Evolutionary conservation across 2,888 invertebrate genomes (phyloP), one percentile per base, ranked within the genome.

Genomic region (Stegophylla sp.): DNA sequence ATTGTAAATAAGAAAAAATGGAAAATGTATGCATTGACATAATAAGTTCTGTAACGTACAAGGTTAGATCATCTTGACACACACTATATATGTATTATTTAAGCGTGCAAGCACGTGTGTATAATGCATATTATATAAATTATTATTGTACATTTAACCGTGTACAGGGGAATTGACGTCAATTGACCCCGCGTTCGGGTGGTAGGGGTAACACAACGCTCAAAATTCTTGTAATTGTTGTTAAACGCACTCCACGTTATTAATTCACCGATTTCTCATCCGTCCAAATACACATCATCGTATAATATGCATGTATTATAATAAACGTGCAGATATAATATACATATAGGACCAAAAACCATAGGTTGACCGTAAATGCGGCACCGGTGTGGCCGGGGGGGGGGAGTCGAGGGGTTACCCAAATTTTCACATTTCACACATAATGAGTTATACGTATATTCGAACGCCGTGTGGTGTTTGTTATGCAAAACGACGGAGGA

Each of bases 191-290:
- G 69, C 51, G 4, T n/a, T n/a, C n/a, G n/a, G n/a, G n/a, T n/a
- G n/a, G n/a, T n/a, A n/a, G n/a, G n/a, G 69, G 69, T 34, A 69
- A 53, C 34, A 51, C 69, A 51, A 51, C 69, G 69, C 51, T 69
- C 69, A 51, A 51, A 69, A 51, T 69, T 69, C 51, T 51, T 7
- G 51, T 69, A 72, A 72, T 56, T 41, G 3, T 41, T 56, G 56
- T 72, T 56, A 73, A 73, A 73, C 73, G 73, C 45, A 61, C 59
- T 61, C 45, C 59, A 20, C 17, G 43, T 73, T 59, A 59, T 45
- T 59, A 59, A 73, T 73, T 73, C 59, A 26, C 59, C 59, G 73
- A 59, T 73, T 45, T 43, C 73, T 61, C 59, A 59, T 73, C 23
- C 26, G 59, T 59, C 26, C n/a, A 73, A 45, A 59, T 56, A 71